Evolutionary conservation across 2,888 invertebrate species (phyloP), one percentile per base, ranked within the genome.

Genomic region (Amphipoea oculea): DNA sequence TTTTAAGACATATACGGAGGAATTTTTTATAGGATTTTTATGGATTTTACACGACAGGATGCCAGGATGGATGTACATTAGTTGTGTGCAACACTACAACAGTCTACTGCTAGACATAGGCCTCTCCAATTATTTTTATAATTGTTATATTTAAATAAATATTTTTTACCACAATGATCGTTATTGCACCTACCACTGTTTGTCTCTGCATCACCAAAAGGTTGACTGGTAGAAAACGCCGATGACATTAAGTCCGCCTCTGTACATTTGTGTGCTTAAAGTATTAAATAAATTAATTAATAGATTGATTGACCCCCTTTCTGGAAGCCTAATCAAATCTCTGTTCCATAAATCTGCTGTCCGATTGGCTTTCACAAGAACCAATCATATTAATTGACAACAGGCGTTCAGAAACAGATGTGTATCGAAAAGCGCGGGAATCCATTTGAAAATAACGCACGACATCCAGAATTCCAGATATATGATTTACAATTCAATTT

Each of bases 401-500:
- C 6, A 73, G 11, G 6, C 11, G 29, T 74, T 12, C n/a, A 75
- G 45, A 76, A 60, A 40, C 23, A 51, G 9, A 23, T 48, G 12
- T 57, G 4, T 75, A 75, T 57, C 42, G 57, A 82, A 14, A 40
- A 82, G 48, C 51, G 66, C n/a, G 42, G 57, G 45, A 40, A 45
- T 83, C 17, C 36, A 45, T 76, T 83, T 76, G 23, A 83, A 62
- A 65, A 76, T 67, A 60, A 76, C 42, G n/a, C 60, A 60, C 63
- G 51, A 72, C 48, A 78, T 69, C 62, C 67, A n/a, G n/a, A n/a
- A n/a, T n/a, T n/a, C n/a, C n/a, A 48, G 40, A 48, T 48, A 66
- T 65, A 79, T 74, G 76, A 83, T 85, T 81, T 70, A 82, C 67
- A 81, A 79, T 80, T 73, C 75, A 77, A 85, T 83, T 76, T 67